Percentiles rank a stretch among this genome's conserved stretches.
phyloP scores from a whole-genome alignment of 1,140 invertebrate genomes.

The Halesus radiatus region DNA sequence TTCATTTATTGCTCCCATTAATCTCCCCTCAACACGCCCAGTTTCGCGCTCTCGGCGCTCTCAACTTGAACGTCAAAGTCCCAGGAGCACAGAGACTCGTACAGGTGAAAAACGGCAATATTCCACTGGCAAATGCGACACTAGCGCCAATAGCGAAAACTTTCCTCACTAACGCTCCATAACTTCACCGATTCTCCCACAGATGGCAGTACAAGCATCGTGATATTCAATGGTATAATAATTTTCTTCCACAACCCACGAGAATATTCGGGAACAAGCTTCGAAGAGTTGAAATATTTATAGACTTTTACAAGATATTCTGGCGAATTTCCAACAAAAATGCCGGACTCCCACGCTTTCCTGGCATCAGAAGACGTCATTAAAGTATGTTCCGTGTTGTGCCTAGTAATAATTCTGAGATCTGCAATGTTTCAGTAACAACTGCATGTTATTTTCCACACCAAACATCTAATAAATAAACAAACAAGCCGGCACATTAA shows the following conservation, averaged over 20 bases:
- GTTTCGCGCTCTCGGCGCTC: constrained; percentile 41
- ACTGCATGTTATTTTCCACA: not conserved
- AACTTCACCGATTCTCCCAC: not conserved
- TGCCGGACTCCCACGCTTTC: constrained; percentile 49
- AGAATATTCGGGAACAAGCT: constrained; percentile 41
- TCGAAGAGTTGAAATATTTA: constrained; percentile 54
- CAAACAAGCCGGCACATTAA: no score
- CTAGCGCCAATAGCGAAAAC: constrained; percentile 12
- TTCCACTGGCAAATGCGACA: not conserved
- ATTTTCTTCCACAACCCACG: constrained; percentile 28
- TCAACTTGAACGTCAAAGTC: constrained; percentile 64
- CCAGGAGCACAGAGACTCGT: constrained; percentile 60
- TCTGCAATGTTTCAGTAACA: constrained; percentile 5
- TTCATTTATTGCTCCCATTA: not conserved
- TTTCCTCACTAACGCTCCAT: not conserved
- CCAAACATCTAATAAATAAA: no score
- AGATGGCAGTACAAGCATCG: constrained; percentile 27
- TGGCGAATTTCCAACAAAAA: constrained; percentile 53
- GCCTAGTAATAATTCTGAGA: not conserved
- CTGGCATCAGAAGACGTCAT: constrained; percentile 50
- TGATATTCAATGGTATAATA: not conserved
- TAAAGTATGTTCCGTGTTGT: constrained; percentile 15
- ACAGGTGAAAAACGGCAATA: constrained; percentile 34
- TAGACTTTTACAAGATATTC: constrained; percentile 34
- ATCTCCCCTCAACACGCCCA: constrained; percentile 16